Conservation (phyloP, 2,113 vertebrate genomes). For the Camelus bactrianus region DNA sequence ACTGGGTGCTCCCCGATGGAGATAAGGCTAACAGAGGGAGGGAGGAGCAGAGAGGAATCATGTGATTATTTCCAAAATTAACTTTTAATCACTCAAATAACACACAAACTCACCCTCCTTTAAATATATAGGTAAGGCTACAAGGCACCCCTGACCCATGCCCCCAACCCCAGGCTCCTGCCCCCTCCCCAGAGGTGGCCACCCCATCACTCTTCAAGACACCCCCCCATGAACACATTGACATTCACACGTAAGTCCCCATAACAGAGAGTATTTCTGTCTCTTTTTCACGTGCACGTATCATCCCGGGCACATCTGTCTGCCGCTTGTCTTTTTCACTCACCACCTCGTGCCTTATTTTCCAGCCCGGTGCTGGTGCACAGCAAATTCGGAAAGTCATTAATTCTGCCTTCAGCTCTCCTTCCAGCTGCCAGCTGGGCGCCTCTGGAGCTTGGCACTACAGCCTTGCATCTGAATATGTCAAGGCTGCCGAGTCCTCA, state of each 20-base stretch:
- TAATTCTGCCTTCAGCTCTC: background rate
- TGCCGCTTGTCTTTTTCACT: background rate
- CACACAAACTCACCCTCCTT: background rate
- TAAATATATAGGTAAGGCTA: background rate
- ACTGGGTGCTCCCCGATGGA: background rate
- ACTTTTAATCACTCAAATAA: background rate
- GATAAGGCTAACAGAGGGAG: background rate
- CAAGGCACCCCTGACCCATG: background rate
- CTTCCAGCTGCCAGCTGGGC: background rate
- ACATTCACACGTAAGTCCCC: background rate
- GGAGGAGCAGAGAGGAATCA: background rate
- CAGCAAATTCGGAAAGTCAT: slow-evolving; percentile 2
- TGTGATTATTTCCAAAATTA: background rate
- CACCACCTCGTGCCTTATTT: background rate
- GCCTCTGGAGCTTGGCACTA: background rate
- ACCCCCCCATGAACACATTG: background rate
- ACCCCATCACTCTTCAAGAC: background rate
- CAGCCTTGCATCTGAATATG: background rate
- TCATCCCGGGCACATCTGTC: slow-evolving; percentile 50
- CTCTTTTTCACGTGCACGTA: accelerated
- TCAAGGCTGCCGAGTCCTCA: background rate
- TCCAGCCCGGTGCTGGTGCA: background rate
- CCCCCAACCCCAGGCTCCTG: background rate
- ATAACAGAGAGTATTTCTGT: accelerated
- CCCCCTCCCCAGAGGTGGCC: background rate